A percentile compares a stretch with the other conserved stretches of the same genome.
Conservation (phyloP, 1,140 invertebrate genomes). For the Drosophila takahashii region DNA sequence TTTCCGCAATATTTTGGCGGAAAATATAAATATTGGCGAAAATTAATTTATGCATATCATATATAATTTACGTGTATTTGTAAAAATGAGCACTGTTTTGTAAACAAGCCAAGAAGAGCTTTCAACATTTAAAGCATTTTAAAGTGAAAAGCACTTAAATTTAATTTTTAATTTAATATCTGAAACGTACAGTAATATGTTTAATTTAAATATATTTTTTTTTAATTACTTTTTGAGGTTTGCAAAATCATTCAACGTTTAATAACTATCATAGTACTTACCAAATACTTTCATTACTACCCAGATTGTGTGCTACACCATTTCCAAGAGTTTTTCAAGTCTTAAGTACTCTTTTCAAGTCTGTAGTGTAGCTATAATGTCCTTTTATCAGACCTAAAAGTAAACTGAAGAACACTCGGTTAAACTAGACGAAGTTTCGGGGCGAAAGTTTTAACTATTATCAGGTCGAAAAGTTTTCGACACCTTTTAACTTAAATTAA, state of each 20-base stretch:
- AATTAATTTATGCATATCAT: slow-evolving; percentile 1
- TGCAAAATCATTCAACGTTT: no score
- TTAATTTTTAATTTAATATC: not conserved
- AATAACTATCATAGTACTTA: not conserved
- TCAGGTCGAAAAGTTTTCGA: slow-evolving; percentile 52
- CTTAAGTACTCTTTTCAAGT: slow-evolving; percentile 21
- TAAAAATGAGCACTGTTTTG: not conserved
- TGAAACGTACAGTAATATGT: no score
- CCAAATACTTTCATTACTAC: not conserved
- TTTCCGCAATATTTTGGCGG: not conserved
- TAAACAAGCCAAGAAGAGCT: slow-evolving; percentile 1
- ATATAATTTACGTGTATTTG: not conserved
- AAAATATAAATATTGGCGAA: not conserved
- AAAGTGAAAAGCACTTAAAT: not conserved
- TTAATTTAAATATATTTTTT: no score
- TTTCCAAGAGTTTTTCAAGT: slow-evolving; percentile 4
- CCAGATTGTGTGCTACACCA: not conserved
- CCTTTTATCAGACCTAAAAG: slow-evolving; percentile 17
- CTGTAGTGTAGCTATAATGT: slow-evolving; percentile 28
- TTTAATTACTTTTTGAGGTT: no score
- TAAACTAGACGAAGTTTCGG: slow-evolving; percentile 28
- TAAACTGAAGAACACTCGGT: slow-evolving; percentile 11
- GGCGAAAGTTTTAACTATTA: slow-evolving; percentile 53
- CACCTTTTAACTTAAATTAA: slow-evolving; percentile 74
- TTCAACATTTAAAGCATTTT: not conserved